Evolutionary conservation across 2,113 vertebrate species (phyloP).

Genomic region (Silurus asotus): DNA sequence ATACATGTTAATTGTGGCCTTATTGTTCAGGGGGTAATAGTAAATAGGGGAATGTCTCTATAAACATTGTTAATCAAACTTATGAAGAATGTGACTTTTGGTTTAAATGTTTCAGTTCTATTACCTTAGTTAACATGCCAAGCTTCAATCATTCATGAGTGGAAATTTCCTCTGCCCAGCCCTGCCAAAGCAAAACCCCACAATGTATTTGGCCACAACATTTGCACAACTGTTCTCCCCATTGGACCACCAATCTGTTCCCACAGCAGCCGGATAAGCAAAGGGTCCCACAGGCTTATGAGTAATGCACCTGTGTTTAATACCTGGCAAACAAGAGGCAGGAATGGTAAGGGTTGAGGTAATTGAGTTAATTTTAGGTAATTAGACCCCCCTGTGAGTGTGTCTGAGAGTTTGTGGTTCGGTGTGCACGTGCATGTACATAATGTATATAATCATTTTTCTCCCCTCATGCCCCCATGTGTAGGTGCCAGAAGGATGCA

Average conservation of each 20-base stretch:
- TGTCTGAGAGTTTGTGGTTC: conserved; percentile 48
- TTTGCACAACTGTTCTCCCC: conserved; percentile 54
- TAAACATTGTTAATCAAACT: conserved; percentile 1
- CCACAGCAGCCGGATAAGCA: conserved; percentile 46
- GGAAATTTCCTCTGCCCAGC: conserved; percentile 3
- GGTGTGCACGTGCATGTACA: not conserved
- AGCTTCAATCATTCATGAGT: conserved; percentile 5
- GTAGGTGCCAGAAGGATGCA: conserved; percentile 45
- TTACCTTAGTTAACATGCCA: not conserved
- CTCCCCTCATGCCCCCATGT: conserved; percentile 23
- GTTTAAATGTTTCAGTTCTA: conserved; percentile 3
- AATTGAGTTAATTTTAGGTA: conserved; percentile 51
- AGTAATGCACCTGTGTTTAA: conserved; percentile 49
- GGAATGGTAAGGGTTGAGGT: conserved; percentile 27
- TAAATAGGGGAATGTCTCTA: not conserved
- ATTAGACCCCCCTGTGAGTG: conserved; percentile 31
- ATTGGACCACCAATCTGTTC: conserved; percentile 54
- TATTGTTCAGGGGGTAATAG: not conserved
- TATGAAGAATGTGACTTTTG: not conserved
- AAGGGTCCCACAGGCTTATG: conserved; percentile 36
- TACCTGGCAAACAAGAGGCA: conserved; percentile 36
- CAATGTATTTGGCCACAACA: conserved; percentile 49
- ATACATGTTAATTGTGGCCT: not conserved
- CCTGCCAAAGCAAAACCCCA: conserved; percentile 24
- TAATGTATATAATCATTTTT: conserved; percentile 41